Conservation (phyloP, 2,888 invertebrate species). For the Syritta pipiens region DNA sequence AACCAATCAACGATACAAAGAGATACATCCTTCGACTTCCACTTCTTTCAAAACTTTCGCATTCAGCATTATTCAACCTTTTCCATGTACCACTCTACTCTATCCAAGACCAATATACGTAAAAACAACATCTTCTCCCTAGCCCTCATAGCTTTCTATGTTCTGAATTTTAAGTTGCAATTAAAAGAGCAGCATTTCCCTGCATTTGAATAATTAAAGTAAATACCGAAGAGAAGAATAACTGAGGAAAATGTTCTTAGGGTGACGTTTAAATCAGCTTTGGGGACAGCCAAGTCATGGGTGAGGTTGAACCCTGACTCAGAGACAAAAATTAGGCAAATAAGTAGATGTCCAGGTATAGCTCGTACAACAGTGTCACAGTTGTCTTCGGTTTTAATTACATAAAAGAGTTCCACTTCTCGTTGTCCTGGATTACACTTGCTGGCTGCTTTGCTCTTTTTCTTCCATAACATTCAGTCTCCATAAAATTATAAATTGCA, state of each 20-base stretch:
- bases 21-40: too few relatives aligned
- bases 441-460: constrained; percentile 20
- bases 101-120: not conserved
- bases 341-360: constrained; percentile 61
- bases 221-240: constrained; percentile 53
- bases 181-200: constrained; percentile 72
- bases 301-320: too few relatives aligned
- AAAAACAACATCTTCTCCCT: constrained; percentile 53
- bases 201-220: constrained; percentile 68
- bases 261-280: constrained; percentile 38
- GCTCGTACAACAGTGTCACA: constrained; percentile 45
- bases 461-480: constrained; percentile 54
- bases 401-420: constrained; percentile 48
- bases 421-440: constrained; percentile 31
- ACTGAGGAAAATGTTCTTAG: constrained; percentile 40
- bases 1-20: too few relatives aligned
- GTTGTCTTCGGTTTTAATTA: constrained; percentile 62
- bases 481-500: constrained; percentile 64
- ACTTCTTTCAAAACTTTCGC: too few relatives aligned
- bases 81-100: not conserved
- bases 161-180: constrained; percentile 77
- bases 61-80: too few relatives aligned
- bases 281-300: not conserved
- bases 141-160: constrained; percentile 73
- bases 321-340: constrained; percentile 58